Conservation (phyloP, 1,140 invertebrate genomes). For the Magallana gigas region DNA sequence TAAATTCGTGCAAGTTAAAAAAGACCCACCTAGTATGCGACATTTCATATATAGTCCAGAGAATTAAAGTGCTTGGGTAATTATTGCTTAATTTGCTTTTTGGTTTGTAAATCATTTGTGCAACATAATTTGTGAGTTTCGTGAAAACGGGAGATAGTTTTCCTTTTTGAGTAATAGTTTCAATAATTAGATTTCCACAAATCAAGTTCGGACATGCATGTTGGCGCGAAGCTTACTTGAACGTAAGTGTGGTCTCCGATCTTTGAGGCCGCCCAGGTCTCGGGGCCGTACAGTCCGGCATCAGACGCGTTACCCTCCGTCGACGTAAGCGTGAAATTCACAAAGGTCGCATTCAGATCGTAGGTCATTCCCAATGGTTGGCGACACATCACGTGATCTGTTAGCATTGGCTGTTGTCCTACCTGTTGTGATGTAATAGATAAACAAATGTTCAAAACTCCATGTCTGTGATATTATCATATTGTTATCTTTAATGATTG, state of each 20-base stretch:
- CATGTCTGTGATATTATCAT: no score
- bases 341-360: conserved; percentile 37
- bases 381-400: conserved; percentile 44
- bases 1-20: no score
- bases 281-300: conserved; percentile 48
- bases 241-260: conserved; percentile 53
- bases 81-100: no score
- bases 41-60: no score
- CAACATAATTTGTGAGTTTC: no score
- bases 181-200: no score
- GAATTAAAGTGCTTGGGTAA: no score
- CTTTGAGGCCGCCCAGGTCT: conserved; percentile 46
- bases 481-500: no score
- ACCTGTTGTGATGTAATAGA: neutral
- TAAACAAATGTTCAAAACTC: neutral
- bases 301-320: conserved; percentile 59
- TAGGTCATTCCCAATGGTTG: conserved; percentile 53
- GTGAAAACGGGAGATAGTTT: no score
- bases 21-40: no score
- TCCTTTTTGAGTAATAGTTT: no score
- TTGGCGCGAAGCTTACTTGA: conserved; percentile 46
- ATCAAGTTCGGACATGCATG: neutral
- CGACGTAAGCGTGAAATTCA: conserved; percentile 50
- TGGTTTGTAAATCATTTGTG: no score
- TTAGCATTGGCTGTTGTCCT: conserved; percentile 9